Conservation (phyloP, 2,113 vertebrate species). For the Rhinolophus ferrumequinum region DNA sequence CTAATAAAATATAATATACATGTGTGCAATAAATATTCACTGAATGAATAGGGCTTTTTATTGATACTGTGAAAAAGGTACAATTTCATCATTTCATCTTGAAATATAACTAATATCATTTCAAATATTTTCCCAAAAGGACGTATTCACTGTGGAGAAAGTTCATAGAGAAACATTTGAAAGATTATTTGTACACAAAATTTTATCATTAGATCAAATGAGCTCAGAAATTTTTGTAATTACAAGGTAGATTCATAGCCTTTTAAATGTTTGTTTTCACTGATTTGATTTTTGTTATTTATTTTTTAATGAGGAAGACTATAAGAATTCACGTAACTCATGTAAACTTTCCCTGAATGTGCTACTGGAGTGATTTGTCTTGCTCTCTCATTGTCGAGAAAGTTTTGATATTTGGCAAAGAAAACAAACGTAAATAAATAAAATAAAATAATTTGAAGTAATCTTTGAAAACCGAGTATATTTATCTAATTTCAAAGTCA, state of each 20-base stretch:
- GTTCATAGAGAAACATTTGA: not conserved
- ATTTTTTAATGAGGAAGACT: not conserved
- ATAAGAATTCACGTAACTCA: not conserved
- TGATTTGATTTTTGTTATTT: not conserved
- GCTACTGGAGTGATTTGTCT: not conserved
- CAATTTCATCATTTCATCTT: not conserved
- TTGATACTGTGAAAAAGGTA: not conserved
- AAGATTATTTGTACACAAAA: not conserved
- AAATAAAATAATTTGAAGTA: not conserved
- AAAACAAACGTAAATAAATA: not conserved
- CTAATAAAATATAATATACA: not conserved
- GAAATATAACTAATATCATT: not conserved
- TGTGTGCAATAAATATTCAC: not conserved
- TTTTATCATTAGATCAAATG: not conserved
- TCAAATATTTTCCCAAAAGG: not conserved
- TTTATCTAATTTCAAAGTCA: slow-evolving; percentile 38
- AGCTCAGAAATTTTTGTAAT: not conserved
- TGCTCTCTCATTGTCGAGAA: not conserved
- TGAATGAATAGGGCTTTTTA: not conserved
- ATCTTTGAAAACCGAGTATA: slow-evolving; percentile 1
- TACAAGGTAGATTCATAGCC: not conserved
- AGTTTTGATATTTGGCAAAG: not conserved
- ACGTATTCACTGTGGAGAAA: not conserved
- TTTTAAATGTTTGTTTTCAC: not conserved
- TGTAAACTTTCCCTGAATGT: not conserved